Conservation (phyloP, 2,797 vertebrate genomes). For the Malacoraja senta region DNA sequence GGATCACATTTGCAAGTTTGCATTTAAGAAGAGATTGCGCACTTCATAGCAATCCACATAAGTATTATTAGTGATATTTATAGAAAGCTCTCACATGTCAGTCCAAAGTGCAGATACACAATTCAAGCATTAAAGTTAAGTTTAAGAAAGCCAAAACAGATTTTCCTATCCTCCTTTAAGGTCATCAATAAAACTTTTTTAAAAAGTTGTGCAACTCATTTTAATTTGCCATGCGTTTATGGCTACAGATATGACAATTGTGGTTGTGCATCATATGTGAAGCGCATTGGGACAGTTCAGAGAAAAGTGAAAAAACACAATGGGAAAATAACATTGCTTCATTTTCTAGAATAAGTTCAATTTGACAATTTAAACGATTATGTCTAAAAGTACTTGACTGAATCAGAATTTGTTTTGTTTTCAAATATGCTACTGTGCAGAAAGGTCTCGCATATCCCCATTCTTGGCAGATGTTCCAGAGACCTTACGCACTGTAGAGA, state of each 20-base stretch:
- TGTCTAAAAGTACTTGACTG: neutral
- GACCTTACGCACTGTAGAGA: neutral
- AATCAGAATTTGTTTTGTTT: neutral
- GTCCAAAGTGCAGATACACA: neutral
- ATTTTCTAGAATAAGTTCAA: neutral
- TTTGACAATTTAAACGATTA: neutral
- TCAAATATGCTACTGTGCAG: neutral
- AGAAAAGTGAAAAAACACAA: neutral
- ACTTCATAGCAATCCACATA: neutral
- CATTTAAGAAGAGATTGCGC: neutral
- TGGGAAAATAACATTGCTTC: neutral
- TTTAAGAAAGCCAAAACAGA: neutral
- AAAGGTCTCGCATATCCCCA: neutral
- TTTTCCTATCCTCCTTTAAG: neutral
- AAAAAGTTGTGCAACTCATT: neutral
- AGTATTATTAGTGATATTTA: neutral
- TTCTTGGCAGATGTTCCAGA: neutral
- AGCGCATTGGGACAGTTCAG: neutral
- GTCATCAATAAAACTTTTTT: neutral
- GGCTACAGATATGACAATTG: neutral
- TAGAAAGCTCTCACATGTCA: neutral
- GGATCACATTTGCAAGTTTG: neutral
- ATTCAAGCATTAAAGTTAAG: neutral
- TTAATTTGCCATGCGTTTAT: neutral
- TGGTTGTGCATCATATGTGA: neutral